phyloP scores from a whole-genome alignment of 2,113 vertebrate species.

The Poeciliopsis retropinna region DNA sequence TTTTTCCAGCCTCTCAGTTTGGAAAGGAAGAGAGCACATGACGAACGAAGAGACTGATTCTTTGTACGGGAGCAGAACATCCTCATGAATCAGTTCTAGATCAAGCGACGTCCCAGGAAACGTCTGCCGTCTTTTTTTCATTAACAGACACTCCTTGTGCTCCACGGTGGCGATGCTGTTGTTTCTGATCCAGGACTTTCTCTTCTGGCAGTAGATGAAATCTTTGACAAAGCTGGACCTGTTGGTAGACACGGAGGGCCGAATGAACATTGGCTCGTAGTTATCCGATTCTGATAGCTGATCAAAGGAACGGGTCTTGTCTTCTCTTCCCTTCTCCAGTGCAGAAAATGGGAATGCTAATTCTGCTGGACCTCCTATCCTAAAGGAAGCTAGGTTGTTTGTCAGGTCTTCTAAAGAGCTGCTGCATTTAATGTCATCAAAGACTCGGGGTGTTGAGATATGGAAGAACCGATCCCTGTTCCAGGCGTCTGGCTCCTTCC shows the following conservation, averaged over 20 bases:
- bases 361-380: slow-evolving; percentile 31
- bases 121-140: slow-evolving; percentile 76
- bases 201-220: slow-evolving; percentile 57
- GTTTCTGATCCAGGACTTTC: slow-evolving; percentile 62
- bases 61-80: slow-evolving; percentile 47
- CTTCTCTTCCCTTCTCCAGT: slow-evolving; percentile 21
- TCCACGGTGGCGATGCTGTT: slow-evolving; percentile 69
- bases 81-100: slow-evolving; percentile 39
- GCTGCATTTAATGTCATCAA: slow-evolving; percentile 65
- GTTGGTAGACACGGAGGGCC: slow-evolving; percentile 53
- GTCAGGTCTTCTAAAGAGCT: slow-evolving; percentile 59
- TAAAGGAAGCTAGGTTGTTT: slow-evolving; percentile 57
- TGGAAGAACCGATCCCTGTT: slow-evolving; percentile 44
- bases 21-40: slow-evolving; percentile 63
- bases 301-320: slow-evolving; percentile 16
- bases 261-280: slow-evolving; percentile 41
- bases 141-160: slow-evolving; percentile 41
- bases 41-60: slow-evolving; percentile 77
- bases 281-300: slow-evolving; percentile 46
- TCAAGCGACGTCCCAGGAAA: slow-evolving; percentile 70
- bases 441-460: slow-evolving; percentile 75
- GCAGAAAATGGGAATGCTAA: slow-evolving; percentile 11
- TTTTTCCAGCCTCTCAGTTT: slow-evolving; percentile 57
- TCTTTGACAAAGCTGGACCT: slow-evolving; percentile 68
- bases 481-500: slow-evolving; percentile 39